Evolutionary conservation across 2,113 vertebrate genomes (phyloP).

Genomic region (Silurus meridionalis): DNA sequence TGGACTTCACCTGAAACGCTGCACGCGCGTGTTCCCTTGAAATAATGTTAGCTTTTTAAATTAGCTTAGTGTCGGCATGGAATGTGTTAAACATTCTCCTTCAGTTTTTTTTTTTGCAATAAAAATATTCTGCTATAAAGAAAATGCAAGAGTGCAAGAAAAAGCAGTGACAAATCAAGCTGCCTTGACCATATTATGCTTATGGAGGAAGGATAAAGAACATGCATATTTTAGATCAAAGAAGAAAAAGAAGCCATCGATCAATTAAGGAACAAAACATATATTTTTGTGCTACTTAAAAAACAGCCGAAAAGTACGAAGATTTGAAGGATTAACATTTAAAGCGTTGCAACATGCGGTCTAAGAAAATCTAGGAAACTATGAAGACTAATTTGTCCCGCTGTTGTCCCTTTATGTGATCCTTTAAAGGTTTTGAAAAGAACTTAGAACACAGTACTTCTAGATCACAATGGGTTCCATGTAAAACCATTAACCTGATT

Average conservation of each 20-base stretch:
- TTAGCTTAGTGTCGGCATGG: not conserved
- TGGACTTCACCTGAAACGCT: not conserved
- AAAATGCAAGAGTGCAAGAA: too few species aligned
- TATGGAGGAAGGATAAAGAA: not conserved
- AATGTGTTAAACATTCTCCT: not conserved
- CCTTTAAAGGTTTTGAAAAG: not conserved
- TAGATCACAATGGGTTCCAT: not conserved
- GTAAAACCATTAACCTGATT: not conserved
- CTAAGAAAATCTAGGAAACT: not conserved
- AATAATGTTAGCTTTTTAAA: not conserved
- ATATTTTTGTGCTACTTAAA: not conserved
- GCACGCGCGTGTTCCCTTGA: not conserved
- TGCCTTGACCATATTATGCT: too few species aligned
- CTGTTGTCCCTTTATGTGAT: not conserved
- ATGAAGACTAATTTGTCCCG: not conserved
- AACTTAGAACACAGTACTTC: not conserved
- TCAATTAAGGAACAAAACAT: conserved; percentile 16
- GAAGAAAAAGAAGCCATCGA: conserved; percentile 18
- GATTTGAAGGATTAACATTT: not conserved
- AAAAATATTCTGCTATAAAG: too few species aligned
- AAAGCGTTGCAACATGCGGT: not conserved
- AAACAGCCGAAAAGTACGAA: not conserved
- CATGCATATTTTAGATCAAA: conserved; percentile 10
- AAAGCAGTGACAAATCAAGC: too few species aligned
- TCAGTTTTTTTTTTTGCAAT: too few species aligned